A percentile compares a stretch with the other conserved stretches of the same genome.
phyloP scores from a whole-genome alignment of 2,888 invertebrate species.

The Drosophila koepferae region DNA sequence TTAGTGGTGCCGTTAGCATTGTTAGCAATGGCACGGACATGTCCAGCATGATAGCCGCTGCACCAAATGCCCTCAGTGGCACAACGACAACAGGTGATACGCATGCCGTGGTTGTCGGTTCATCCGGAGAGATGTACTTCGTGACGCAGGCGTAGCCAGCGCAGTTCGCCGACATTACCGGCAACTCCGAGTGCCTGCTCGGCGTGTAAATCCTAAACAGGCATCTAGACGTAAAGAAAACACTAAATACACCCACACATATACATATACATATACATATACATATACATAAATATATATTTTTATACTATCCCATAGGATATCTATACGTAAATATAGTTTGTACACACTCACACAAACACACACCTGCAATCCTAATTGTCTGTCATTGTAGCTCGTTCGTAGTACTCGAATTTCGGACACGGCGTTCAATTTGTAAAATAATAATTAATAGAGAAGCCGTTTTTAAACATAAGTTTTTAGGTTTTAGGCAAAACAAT shows the following conservation, averaged over 20 bases:
- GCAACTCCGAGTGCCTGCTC: conserved; percentile 65
- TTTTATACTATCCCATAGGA: conserved; percentile 59
- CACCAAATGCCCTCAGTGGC: conserved; percentile 43
- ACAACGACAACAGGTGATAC: conserved; percentile 56
- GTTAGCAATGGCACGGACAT: conserved; percentile 69
- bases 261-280: background rate
- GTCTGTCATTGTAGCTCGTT: conserved; percentile 47
- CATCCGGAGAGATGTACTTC: conserved; percentile 79
- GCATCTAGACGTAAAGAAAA: conserved; percentile 13
- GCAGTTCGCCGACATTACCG: conserved; percentile 62
- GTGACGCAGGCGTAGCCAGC: conserved; percentile 82
- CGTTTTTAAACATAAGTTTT: conserved; percentile 37
- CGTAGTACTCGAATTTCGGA: conserved; percentile 46
- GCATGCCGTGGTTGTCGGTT: conserved; percentile 77
- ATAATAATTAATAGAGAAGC: conserved; percentile 33
- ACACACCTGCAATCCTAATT: conserved; percentile 52
- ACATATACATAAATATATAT: conserved; percentile 52
- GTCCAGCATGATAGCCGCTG: conserved; percentile 62
- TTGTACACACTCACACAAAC: background rate
- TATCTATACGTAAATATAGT: conserved; percentile 29
- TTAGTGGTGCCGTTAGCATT: conserved; percentile 72
- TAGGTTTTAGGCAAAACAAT: conserved; percentile 20
- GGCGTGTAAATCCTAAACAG: conserved; percentile 57
- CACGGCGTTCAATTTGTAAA: conserved; percentile 37
- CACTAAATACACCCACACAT: conserved; percentile 12